These are phyloP conservation scores for Helogale parvula DNA, from an alignment of 2,113 vertebrate species.

Conservation along the genomic window DNA sequence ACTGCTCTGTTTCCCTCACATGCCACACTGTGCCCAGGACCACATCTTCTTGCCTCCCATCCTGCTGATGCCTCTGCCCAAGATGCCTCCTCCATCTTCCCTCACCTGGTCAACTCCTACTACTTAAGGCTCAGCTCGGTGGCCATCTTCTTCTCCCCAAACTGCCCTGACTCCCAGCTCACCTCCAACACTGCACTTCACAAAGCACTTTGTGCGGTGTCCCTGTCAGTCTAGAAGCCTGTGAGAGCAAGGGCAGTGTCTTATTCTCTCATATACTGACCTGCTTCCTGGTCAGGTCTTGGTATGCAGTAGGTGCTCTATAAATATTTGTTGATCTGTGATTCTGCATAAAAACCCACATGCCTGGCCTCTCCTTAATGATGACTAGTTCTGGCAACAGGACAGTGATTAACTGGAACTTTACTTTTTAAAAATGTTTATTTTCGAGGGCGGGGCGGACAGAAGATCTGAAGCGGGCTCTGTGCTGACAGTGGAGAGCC, in stretches of 20 bases:
- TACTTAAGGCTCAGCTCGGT: background rate
- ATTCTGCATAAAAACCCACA: background rate
- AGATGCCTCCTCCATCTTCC: background rate
- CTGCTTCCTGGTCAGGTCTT: background rate
- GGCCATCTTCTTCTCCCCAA: background rate
- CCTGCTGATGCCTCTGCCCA: background rate
- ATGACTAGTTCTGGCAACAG: background rate
- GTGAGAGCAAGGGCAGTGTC: background rate
- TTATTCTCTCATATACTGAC: background rate
- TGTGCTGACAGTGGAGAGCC: no score
- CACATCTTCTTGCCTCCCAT: background rate
- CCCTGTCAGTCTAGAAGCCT: background rate
- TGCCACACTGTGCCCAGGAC: rapidly evolving
- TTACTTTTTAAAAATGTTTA: no score
- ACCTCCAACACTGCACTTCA: no score
- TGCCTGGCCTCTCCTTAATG: background rate
- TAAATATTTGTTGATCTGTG: background rate
- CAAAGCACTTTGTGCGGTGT: background rate
- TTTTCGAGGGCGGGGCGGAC: no score
- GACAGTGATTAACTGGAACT: background rate
- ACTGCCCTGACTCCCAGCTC: background rate
- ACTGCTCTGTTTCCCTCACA: background rate
- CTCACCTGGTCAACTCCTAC: background rate
- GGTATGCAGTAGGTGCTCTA: background rate
- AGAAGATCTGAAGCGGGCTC: no score